Percentiles rank a stretch among this genome's conserved stretches.
Evolutionary conservation across 2,888 invertebrate genomes (phyloP).

Genomic region (Alcis repandata): DNA sequence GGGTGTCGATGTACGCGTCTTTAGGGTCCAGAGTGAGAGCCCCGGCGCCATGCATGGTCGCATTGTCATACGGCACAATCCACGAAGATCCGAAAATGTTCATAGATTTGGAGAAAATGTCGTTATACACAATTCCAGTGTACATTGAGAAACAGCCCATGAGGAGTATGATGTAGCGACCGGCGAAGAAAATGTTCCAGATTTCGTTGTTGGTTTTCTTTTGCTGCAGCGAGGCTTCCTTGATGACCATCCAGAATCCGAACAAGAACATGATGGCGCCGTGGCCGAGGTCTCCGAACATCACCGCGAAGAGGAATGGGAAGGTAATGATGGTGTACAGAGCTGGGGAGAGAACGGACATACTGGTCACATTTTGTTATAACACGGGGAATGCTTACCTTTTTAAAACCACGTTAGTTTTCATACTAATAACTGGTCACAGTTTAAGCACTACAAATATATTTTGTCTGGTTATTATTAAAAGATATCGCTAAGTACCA

Average conservation of each 20-base stretch:
- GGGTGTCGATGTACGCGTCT: constrained; percentile 84
- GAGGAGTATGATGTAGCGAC: constrained; percentile 98
- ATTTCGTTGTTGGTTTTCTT: constrained; percentile 93
- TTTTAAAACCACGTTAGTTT: too few relatives aligned
- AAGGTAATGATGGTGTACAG: constrained; percentile 96
- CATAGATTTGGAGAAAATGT: constrained; percentile 97
- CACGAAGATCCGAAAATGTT: constrained; percentile 98
- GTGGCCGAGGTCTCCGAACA: constrained; percentile 98
- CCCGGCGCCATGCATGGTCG: constrained; percentile 78
- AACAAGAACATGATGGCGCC: constrained; percentile 94
- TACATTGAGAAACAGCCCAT: constrained; percentile 99
- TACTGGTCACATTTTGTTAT: not conserved
- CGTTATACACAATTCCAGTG: constrained; percentile 99
- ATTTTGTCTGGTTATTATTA: too few relatives aligned
- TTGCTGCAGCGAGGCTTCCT: constrained; percentile 91
- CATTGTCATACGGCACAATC: constrained; percentile 87
- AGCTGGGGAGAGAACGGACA: constrained; percentile 85
- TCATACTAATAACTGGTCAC: too few relatives aligned
- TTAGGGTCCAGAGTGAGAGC: constrained; percentile 89
- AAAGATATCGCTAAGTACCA: too few relatives aligned
- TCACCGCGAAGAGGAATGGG: constrained; percentile 97
- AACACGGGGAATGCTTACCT: too few relatives aligned
- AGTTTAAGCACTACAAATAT: too few relatives aligned
- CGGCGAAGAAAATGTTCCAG: constrained; percentile 99
- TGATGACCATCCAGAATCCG: constrained; percentile 92